Percentiles rank a stretch among this genome's conserved stretches.
phyloP scores from a whole-genome alignment of 2,113 vertebrate species.

The Cricetomys ansorgei region DNA sequence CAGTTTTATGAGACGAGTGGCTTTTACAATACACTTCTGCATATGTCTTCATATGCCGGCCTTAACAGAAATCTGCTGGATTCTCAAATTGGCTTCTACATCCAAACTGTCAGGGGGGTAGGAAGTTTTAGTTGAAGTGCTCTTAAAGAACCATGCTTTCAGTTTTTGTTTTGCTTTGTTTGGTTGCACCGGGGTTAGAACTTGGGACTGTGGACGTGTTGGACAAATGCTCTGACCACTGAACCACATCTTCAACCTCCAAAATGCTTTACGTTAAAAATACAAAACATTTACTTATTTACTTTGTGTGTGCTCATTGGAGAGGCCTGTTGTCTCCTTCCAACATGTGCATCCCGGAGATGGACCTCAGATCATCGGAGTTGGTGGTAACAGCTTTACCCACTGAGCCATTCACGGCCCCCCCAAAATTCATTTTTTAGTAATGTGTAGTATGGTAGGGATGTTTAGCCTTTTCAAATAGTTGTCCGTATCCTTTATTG shows the following conservation, averaged over 20 bases:
- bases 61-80: background rate
- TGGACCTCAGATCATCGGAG: background rate
- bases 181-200: background rate
- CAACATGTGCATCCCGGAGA: background rate
- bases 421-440: background rate
- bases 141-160: background rate
- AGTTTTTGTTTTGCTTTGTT: background rate
- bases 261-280: background rate
- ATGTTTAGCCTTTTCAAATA: conserved; percentile 42
- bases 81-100: background rate
- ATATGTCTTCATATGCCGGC: background rate
- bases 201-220: background rate
- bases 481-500: background rate
- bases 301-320: background rate
- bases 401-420: background rate
- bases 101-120: background rate
- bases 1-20: background rate
- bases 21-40: background rate
- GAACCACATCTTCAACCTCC: background rate
- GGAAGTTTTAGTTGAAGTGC: background rate
- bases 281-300: background rate
- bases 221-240: background rate
- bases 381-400: background rate
- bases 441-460: background rate
- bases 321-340: background rate